Evolutionary conservation across 1,140 invertebrate species (phyloP).

Genomic region (Frieseomelitta varia): DNA sequence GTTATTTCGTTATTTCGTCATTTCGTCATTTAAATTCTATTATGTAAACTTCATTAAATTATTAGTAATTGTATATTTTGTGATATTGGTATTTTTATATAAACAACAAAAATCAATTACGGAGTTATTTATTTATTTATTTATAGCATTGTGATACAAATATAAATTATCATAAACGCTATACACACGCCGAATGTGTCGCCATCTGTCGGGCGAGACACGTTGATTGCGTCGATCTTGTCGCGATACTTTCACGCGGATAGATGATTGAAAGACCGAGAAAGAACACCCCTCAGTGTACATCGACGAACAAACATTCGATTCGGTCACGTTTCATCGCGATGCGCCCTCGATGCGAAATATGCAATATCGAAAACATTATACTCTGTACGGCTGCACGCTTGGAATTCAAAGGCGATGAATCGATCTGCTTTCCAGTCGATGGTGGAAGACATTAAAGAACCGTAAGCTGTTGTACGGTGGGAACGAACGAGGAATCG

Average conservation of each 20-base stretch:
- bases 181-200: no score
- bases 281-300: background rate
- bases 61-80: no score
- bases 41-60: no score
- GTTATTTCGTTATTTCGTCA: no score
- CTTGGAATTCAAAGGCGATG: constrained; percentile 39
- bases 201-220: no score
- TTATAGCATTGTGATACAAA: no score
- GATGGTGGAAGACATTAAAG: constrained; percentile 22
- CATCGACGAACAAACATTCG: constrained; percentile 16
- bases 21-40: no score
- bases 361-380: constrained; percentile 42
- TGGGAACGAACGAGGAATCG: background rate
- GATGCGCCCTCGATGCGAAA: constrained; percentile 14
- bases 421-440: constrained; percentile 28
- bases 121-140: no score
- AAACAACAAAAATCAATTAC: no score
- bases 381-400: constrained; percentile 18
- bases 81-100: no score
- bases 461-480: background rate
- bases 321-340: constrained; percentile 20
- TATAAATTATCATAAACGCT: no score
- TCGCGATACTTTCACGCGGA: background rate
- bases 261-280: background rate
- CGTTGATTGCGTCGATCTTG: no score